Conservation (phyloP, 2,113 vertebrate genomes). For the Todiramphus chloris region DNA sequence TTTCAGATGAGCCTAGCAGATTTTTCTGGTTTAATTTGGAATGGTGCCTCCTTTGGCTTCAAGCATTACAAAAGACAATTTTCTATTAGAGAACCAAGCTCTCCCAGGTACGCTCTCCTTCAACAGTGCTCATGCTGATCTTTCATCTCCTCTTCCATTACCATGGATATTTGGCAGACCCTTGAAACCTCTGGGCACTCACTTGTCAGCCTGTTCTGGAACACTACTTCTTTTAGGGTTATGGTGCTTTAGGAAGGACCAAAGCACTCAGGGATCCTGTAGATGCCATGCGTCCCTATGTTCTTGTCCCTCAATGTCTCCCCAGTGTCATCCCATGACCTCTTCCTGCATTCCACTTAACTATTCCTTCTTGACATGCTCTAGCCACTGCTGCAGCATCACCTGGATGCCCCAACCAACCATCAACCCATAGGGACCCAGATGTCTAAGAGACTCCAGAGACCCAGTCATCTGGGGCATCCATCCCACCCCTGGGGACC, state of each 20-base stretch:
- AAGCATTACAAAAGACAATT: slow-evolving; percentile 7
- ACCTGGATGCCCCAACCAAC: background rate
- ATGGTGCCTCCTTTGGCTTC: slow-evolving; percentile 2
- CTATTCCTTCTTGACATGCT: background rate
- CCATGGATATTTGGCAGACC: background rate
- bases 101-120: background rate
- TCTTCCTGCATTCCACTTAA: background rate
- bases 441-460: background rate
- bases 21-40: slow-evolving; percentile 20
- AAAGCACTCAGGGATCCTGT: background rate
- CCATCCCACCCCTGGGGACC: background rate
- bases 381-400: background rate
- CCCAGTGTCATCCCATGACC: background rate
- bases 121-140: background rate
- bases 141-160: background rate
- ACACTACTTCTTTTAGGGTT: background rate
- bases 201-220: background rate
- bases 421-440: background rate
- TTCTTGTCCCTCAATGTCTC: background rate
- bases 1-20: background rate
- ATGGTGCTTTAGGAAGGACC: slow-evolving; percentile 8
- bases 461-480: background rate
- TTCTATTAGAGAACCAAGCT: slow-evolving; percentile 4
- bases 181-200: background rate
- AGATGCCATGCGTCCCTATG: background rate